phyloP scores from a whole-genome alignment of 2,113 vertebrate species.

The Dasyornis broadbenti region DNA sequence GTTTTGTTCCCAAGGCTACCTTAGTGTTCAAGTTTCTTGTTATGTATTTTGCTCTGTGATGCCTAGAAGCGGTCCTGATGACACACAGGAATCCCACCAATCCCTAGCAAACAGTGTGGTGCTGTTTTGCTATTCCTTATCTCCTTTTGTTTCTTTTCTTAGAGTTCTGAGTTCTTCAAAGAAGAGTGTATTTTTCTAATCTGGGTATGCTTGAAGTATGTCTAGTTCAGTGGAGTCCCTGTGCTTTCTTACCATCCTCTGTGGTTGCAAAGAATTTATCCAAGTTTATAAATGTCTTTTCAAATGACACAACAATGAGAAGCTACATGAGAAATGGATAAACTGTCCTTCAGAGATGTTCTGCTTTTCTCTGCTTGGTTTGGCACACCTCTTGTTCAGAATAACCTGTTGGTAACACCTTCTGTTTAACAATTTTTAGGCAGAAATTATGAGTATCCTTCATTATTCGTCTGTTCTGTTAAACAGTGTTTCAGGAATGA shows the following conservation, averaged over 20 bases:
- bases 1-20: not conserved
- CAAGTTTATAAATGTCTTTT: not conserved
- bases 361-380: not conserved
- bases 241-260: not conserved
- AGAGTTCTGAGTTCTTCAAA: not conserved
- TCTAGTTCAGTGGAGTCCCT: not conserved
- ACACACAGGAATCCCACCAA: not conserved
- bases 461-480: not conserved
- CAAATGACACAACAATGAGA: not conserved
- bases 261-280: not conserved
- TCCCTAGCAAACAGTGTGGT: not conserved
- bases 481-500: not conserved
- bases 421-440: not conserved
- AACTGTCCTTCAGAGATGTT: not conserved
- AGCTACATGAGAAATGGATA: not conserved
- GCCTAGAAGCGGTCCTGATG: not conserved
- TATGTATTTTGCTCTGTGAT: not conserved
- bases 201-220: not conserved
- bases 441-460: not conserved
- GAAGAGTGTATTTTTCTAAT: not conserved
- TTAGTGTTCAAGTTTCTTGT: not conserved
- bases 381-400: not conserved
- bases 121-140: not conserved
- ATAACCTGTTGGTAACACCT: not conserved
- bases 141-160: not conserved